Evolutionary conservation across 2,888 invertebrate species (phyloP), one percentile per base, ranked within the genome.

Genomic region (Silvanus unidentatus): DNA sequence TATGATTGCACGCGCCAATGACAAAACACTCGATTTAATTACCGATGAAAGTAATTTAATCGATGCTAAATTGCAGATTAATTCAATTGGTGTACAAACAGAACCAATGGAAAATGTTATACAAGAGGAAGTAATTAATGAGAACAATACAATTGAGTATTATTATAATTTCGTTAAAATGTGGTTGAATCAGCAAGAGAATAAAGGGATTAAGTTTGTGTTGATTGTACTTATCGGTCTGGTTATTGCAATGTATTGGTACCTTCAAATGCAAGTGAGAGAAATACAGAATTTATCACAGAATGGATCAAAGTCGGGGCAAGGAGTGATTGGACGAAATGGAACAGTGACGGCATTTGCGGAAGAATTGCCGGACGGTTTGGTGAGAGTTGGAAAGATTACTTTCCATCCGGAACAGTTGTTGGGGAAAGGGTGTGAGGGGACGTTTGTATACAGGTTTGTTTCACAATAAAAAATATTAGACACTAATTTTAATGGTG

Each of bases 401-500:
- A 80, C 80, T 12, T 97, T 96, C 68, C 80, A 89, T 63, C 87
- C 92, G 0, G 81, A 82, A 40, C 80, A 88, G 53, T 81, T 96
- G 15, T 73, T 99, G 4, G 99, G 98, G 1, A 94, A 94, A 71
- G 99, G 99, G 0, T 97, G 98, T 66, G 95, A 98, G 64, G 99
- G 99, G 29, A 99, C 99, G 1, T 93, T 96, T 73, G 98, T 99
- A 16, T 98, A 91, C 71, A 88, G 80, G 86, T 90, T 32, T 32
- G 12, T 8, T 32, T n/a, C n/a, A n/a, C n/a, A n/a, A n/a, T n/a
- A n/a, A n/a, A n/a, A n/a, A 40, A 28, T 45, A 40, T 35, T 39
- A 14, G 14, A n/a, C n/a, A n/a, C n/a, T n/a, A n/a, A n/a, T n/a
- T n/a, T n/a, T n/a, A n/a, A n/a, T n/a, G n/a, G n/a, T n/a, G n/a